Conservation (phyloP, 2,113 vertebrate species). For the Elachura formosa region DNA sequence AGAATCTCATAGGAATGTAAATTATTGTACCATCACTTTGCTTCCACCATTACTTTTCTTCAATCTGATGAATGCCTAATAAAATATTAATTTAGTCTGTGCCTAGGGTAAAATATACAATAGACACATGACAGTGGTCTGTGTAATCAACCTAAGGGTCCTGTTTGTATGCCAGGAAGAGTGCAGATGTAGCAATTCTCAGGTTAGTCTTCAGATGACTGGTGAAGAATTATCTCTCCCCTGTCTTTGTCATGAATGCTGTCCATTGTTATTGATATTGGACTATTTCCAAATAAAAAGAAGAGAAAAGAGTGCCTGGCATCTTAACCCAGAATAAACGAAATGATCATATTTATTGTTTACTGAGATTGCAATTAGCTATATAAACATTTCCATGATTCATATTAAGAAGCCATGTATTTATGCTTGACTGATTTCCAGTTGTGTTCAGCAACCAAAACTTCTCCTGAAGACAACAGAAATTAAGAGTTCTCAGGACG, state of each 20-base stretch:
- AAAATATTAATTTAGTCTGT: background rate
- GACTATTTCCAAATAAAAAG: background rate
- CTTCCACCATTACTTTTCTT: background rate
- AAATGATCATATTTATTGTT: background rate
- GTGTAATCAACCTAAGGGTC: background rate
- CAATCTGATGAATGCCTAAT: background rate
- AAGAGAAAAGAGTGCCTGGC: background rate
- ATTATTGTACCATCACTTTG: background rate
- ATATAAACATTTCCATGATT: background rate
- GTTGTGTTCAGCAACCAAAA: background rate
- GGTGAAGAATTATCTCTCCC: background rate
- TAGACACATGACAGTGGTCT: background rate
- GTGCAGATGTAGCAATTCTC: background rate
- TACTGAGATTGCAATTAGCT: background rate
- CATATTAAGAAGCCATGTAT: background rate
- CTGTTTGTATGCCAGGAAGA: background rate
- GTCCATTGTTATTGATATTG: background rate
- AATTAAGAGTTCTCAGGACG: background rate
- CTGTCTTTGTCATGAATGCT: background rate
- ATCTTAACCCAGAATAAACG: background rate
- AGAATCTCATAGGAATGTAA: slow-evolving; percentile 9
- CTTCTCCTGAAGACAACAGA: background rate
- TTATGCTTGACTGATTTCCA: background rate
- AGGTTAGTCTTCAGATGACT: background rate
- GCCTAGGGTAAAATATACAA: background rate